Conservation (phyloP, 2,888 invertebrate species). For the Cephus nigrinus region DNA sequence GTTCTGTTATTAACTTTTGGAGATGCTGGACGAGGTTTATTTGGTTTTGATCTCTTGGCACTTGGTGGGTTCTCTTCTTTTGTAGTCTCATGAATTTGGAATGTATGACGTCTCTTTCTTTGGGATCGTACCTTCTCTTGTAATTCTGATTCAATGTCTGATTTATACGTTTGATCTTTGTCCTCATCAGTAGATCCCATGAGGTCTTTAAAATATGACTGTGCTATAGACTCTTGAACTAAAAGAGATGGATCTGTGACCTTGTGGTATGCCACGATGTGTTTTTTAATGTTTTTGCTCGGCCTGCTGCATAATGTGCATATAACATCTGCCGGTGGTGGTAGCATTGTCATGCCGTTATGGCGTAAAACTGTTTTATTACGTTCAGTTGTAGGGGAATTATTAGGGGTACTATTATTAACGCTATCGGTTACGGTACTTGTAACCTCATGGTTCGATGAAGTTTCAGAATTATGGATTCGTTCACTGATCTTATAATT, state of each 20-base stretch:
- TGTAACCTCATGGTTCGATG: not conserved
- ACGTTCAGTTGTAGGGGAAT: not conserved
- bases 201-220: not conserved
- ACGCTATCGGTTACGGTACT: not conserved
- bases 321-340: slow-evolving; percentile 16
- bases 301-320: slow-evolving; percentile 51
- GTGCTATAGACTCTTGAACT: not conserved
- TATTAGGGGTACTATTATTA: not conserved
- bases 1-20: not conserved
- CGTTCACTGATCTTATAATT: not conserved
- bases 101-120: not conserved
- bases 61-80: not conserved
- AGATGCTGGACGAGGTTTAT: not conserved
- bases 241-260: not conserved
- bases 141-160: not conserved
- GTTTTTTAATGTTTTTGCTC: slow-evolving; percentile 45
- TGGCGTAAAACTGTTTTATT: not conserved
- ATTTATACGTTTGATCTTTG: not conserved
- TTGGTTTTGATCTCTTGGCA: not conserved
- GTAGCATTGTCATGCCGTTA: not conserved
- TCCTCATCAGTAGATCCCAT: not conserved
- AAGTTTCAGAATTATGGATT: not conserved
- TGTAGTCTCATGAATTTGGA: not conserved
- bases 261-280: slow-evolving; percentile 57
- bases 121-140: not conserved